Base-by-base conservation (phyloP, 1,140 invertebrate genomes). In the Subanguina moxae region DNA sequence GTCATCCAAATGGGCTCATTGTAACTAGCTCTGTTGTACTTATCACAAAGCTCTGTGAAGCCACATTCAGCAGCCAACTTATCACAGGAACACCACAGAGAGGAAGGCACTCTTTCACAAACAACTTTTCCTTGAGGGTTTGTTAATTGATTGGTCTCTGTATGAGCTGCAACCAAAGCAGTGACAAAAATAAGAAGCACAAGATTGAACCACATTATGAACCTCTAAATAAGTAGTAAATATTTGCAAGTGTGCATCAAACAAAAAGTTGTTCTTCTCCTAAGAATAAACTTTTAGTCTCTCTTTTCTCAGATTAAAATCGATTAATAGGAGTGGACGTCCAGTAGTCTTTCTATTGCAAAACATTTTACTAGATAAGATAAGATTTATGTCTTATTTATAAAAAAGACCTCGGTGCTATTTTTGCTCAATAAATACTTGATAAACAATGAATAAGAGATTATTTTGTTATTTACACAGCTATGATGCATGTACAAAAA, bases 1-100 rank as follows among this genome's bases (percentile, higher is more conserved):
- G 63, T 64, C n/a, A 64, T 5, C n/a, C 3, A 23, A 56, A 64
- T 42, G 8, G 25, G 63, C 38, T 64, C 8, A 61, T 62, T 28
- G 3, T 62, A 7, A n/a, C 43, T 59, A 30, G 63, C 63, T n/a
- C 19, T 56, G 15, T 3, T 21, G 43, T 64, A 64, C n/a, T 62
- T 28, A 3, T 52, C n/a, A 42, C 63, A 64, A 3, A 5, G n/a
- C 15, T 64, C n/a, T n/a, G 43, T 30, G 48, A 64, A n/a, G 48
- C 43, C 63, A 32, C 63, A 64, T n/a, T 64, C 43, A 19, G 25
- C 3, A 27, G 63, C 59, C 21, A 64, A 19, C n/a, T 64, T 56
- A 7, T 23, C n/a, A 28, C 38, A 5, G 17, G 25, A n/a, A 52
- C 63, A 64, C 63, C 63, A 64, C 43, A 64, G 63, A 27, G 63